These are phyloP conservation scores for Pipistrellus nathusii DNA, from an alignment of 2,797 vertebrate species.

Conservation along the genomic window DNA sequence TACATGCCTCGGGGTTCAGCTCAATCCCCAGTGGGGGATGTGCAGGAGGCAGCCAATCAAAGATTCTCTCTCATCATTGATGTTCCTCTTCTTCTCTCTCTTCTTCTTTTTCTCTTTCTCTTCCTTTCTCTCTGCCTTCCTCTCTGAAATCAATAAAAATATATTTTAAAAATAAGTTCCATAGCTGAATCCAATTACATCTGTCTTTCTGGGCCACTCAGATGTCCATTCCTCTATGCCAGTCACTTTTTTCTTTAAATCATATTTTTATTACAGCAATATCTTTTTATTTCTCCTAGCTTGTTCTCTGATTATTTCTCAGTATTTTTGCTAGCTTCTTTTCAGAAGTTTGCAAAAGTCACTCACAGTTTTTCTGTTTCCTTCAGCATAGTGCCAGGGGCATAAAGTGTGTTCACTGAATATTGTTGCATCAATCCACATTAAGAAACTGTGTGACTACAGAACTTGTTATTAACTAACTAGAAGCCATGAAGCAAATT, in stretches of 20 bases:
- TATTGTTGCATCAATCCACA: neutral
- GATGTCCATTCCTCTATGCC: neutral
- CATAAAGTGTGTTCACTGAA: neutral
- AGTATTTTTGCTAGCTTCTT: neutral
- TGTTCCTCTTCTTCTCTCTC: too few species aligned
- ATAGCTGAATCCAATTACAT: neutral
- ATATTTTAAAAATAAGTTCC: neutral
- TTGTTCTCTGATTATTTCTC: slow-evolving; percentile 41
- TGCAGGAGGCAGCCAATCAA: too few species aligned
- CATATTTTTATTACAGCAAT: slow-evolving; percentile 38
- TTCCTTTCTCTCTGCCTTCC: too few species aligned
- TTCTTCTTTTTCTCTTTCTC: too few species aligned
- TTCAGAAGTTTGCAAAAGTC: neutral
- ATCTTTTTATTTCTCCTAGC: neutral
- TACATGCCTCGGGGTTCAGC: too few species aligned
- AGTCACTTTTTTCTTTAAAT: slow-evolving; percentile 1
- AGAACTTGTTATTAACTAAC: slow-evolving; percentile 18
- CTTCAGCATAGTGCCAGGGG: neutral
- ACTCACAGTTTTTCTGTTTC: neutral
- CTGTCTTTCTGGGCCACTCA: neutral
- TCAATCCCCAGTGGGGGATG: too few species aligned
- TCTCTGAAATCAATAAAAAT: too few species aligned
- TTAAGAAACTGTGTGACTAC: neutral
- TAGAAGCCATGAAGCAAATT: neutral
- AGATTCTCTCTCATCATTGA: too few species aligned